Percentiles rank a stretch among this genome's conserved stretches.
These are phyloP conservation scores for Crossocerus cetratus DNA, from an alignment of 2,888 invertebrate species.

Conservation along the genomic window DNA sequence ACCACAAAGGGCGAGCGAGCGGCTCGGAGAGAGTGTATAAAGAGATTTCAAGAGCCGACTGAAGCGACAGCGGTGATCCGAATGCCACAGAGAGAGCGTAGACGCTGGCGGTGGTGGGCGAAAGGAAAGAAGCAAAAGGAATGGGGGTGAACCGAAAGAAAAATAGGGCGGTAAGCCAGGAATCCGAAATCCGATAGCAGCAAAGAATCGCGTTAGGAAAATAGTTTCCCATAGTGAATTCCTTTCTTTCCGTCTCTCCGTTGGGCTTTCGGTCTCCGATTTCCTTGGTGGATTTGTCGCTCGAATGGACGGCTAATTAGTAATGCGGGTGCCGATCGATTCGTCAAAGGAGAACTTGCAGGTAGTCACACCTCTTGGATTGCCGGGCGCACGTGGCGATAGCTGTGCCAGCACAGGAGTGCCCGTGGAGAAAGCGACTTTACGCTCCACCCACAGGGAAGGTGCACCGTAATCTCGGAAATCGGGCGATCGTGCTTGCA, in stretches of 20 bases:
- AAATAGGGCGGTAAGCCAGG: conserved; percentile 1
- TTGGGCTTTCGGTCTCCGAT: no score
- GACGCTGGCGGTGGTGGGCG: not conserved
- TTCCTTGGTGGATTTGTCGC: not conserved
- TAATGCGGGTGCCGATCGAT: not conserved
- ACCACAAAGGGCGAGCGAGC: not conserved
- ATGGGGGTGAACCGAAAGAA: conserved; percentile 11
- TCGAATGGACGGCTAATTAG: not conserved
- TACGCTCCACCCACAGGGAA: conserved; percentile 41
- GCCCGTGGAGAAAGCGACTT: conserved; percentile 29
- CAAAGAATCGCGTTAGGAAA: not conserved
- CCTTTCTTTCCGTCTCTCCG: no score
- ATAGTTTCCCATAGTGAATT: not conserved
- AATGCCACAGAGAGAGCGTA: not conserved
- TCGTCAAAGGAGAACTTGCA: no score
- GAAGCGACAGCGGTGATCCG: conserved; percentile 6
- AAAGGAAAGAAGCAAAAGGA: conserved; percentile 12
- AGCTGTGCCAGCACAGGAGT: not conserved
- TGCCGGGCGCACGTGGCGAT: not conserved
- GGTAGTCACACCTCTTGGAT: no score
- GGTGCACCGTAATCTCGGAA: conserved; percentile 39
- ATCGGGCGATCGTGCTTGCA: conserved; percentile 39
- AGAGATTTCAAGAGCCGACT: conserved; percentile 4
- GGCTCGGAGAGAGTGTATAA: conserved; percentile 1
- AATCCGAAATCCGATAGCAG: not conserved